A percentile compares a stretch with the other conserved stretches of the same genome.
These are phyloP conservation scores for Poeciliopsis gracilis DNA, from an alignment of 2,797 vertebrate species.

Conservation along the genomic window DNA sequence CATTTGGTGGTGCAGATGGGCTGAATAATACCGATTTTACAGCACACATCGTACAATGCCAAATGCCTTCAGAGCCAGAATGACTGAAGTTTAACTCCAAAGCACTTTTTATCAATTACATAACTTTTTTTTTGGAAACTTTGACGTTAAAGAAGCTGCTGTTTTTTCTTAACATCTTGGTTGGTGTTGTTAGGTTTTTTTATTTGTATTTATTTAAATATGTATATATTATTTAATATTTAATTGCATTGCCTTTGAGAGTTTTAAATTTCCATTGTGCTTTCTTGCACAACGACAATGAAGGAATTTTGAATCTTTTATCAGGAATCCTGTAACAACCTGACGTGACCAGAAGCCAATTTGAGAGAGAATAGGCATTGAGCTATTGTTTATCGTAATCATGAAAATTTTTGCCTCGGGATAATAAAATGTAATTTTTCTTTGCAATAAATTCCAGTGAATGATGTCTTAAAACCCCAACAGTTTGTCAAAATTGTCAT, in stretches of 20 bases:
- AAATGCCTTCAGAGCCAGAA: slow-evolving; percentile 26
- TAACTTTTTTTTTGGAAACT: neutral
- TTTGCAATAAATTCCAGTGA: neutral
- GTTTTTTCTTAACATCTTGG: no score
- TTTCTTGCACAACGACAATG: no score
- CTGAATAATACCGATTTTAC: slow-evolving; percentile 20
- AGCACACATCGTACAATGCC: neutral
- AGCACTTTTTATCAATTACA: neutral
- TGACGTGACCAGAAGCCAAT: slow-evolving; percentile 19
- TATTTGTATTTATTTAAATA: no score
- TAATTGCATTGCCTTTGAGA: no score
- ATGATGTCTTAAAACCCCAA: neutral
- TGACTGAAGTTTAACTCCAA: slow-evolving; percentile 18
- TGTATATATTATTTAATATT: no score
- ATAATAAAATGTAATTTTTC: neutral
- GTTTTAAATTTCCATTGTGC: no score
- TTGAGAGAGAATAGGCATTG: neutral
- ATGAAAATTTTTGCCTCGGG: neutral
- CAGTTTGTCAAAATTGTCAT: neutral
- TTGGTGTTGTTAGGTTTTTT: no score
- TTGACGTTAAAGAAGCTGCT: slow-evolving; percentile 13
- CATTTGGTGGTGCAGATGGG: slow-evolving; percentile 49
- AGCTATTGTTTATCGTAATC: neutral
- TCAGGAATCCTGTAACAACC: neutral
- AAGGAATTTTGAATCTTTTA: no score